Base-by-base conservation (phyloP, 2,888 invertebrate species). In the Orchestes rusci region DNA sequence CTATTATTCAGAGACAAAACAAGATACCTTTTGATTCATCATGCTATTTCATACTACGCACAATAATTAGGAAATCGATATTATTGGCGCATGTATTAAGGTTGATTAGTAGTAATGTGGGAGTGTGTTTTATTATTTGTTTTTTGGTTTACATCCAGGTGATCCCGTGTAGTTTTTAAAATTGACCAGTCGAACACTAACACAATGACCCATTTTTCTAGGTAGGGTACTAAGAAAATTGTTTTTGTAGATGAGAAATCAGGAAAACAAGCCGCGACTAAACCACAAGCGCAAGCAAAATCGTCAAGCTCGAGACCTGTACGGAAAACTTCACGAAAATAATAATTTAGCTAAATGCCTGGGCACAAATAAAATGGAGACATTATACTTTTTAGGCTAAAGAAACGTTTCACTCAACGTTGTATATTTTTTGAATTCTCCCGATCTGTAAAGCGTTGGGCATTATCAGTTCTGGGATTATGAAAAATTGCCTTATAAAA, bases 191-290 rank as follows among this genome's bases (percentile, higher is more conserved):
- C 37, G 13, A 34, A 42, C 7, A 41, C 17, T 19, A 36, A 37
- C 28, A 35, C 28, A 5, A 10, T 41, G 29, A 33, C 28, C 28
- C 33, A 17, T 20, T 44, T 48, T 46, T 48, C 40, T 45, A 48
- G 48, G 48, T 48, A 29, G 23, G 18, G 44, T 48, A 48, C 44
- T 48, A 48, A 48, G 48, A 44, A 48, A 48, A 36, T 44, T 48
- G 48, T 48, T 45, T 45, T 48, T 48, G 38, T 45, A 48, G 48
- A 41, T 45, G 48, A 15, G 35, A 48, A 48, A 34, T 42, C 48
- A 15, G 42, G 45, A 30, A 45, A 27, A 17, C 41, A 44, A 34
- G 3, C 38, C 4, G 33, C 20, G 10, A 35, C 29, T 19, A 16
- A 31, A 7, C 23, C 23, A 16, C 34, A 4, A 13, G 31, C 15